These are phyloP conservation scores for Drosophila ezoana DNA, from an alignment of 2,888 invertebrate genomes.

Conservation along the genomic window DNA sequence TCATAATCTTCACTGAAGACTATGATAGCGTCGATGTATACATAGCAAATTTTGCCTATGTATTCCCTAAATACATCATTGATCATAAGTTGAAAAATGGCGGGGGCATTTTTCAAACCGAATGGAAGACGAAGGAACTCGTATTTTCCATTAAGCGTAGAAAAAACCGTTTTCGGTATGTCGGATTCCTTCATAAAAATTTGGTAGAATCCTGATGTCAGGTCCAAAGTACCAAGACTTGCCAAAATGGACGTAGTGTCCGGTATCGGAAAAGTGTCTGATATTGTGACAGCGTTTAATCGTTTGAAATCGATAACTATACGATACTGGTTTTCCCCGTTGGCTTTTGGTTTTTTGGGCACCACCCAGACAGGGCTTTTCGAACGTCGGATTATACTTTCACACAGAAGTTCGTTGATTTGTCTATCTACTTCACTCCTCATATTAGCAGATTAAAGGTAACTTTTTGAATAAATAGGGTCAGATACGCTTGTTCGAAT, in stretches of 20 bases:
- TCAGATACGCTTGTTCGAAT: background rate
- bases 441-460: background rate
- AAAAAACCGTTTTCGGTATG: background rate
- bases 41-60: background rate
- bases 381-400: too few relatives aligned
- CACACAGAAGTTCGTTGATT: background rate
- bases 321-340: too few relatives aligned
- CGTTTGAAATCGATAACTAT: too few relatives aligned
- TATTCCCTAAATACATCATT: background rate
- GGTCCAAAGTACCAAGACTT: background rate
- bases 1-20: constrained; percentile 1
- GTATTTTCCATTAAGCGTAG: background rate
- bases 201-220: background rate
- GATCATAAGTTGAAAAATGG: background rate
- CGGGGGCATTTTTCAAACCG: background rate
- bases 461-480: background rate
- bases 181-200: background rate
- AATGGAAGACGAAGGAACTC: background rate
- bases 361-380: too few relatives aligned
- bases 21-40: constrained; percentile 2
- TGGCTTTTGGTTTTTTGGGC: too few relatives aligned
- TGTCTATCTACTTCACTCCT: background rate
- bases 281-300: too few relatives aligned
- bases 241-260: background rate
- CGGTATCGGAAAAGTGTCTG: background rate